Conservation (phyloP, 2,113 vertebrate genomes). For the Anhinga rufa region DNA sequence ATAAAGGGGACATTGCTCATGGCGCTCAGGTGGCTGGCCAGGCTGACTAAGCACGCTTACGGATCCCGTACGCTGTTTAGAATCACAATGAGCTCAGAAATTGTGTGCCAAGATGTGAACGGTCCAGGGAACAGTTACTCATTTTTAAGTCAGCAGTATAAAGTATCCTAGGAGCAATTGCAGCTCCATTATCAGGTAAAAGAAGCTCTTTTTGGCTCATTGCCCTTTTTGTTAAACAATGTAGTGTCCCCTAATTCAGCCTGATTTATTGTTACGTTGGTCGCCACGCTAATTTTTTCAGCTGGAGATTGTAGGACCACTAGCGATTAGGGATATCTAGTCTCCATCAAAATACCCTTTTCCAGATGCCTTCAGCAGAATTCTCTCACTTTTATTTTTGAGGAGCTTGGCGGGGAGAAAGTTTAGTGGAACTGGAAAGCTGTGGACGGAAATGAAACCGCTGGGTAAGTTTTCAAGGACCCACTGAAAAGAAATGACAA, state of each 20-base stretch:
- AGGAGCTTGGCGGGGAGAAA: not conserved
- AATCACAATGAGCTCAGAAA: constrained; percentile 39
- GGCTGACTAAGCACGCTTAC: constrained; percentile 52
- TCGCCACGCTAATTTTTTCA: not conserved
- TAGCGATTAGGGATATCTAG: not conserved
- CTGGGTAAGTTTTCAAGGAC: not conserved
- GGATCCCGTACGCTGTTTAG: not conserved
- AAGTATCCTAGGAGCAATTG: constrained; percentile 1
- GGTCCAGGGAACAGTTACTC: not conserved
- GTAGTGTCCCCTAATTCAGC: not conserved
- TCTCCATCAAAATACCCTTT: not conserved
- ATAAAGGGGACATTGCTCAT: constrained; percentile 4
- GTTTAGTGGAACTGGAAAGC: not conserved
- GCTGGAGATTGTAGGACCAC: not conserved
- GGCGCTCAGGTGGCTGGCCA: constrained; percentile 40
- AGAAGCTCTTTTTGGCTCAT: not conserved
- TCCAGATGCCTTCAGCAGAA: not conserved
- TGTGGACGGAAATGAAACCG: not conserved
- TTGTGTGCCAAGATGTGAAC: constrained; percentile 6
- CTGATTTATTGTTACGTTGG: not conserved
- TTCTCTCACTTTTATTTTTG: not conserved
- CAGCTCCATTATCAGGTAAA: not conserved
- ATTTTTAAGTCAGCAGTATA: constrained; percentile 25
- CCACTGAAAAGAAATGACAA: not conserved
- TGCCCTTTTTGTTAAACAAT: not conserved